phyloP scores from a whole-genome alignment of 2,113 vertebrate species.

The Sminthopsis crassicaudata region DNA sequence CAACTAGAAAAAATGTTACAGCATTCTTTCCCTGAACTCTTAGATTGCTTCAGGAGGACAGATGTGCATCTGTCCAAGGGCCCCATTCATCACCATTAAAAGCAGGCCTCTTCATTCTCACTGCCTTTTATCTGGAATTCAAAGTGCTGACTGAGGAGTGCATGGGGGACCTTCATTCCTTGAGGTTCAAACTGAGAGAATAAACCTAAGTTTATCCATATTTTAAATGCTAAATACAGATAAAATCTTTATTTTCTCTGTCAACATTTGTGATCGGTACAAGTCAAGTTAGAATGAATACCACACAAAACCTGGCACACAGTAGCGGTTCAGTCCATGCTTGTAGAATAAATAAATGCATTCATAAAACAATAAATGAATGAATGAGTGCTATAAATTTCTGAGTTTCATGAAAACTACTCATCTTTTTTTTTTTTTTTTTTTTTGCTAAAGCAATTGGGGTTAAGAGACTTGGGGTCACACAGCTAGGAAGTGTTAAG shows the following conservation, averaged over 20 bases:
- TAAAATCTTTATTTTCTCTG: background rate
- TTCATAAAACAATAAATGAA: background rate
- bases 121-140: background rate
- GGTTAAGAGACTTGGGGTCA: no score
- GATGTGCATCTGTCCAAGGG: background rate
- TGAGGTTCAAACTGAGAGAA: background rate
- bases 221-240: background rate
- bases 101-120: background rate
- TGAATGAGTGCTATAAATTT: background rate
- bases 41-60: background rate
- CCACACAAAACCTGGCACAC: background rate
- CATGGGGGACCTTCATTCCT: background rate
- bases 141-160: background rate
- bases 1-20: background rate
- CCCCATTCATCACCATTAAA: slow-evolving; percentile 1
- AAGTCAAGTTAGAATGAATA: background rate
- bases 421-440: no score
- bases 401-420: background rate
- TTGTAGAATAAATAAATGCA: background rate
- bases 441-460: no score
- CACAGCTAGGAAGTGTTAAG: no score
- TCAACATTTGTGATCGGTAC: background rate
- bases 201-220: background rate
- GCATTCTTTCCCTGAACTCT: background rate
- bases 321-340: background rate